A percentile compares a stretch with the other conserved stretches of the same genome.
phyloP scores from a whole-genome alignment of 2,797 vertebrate genomes.

The Acanthopagrus latus region DNA sequence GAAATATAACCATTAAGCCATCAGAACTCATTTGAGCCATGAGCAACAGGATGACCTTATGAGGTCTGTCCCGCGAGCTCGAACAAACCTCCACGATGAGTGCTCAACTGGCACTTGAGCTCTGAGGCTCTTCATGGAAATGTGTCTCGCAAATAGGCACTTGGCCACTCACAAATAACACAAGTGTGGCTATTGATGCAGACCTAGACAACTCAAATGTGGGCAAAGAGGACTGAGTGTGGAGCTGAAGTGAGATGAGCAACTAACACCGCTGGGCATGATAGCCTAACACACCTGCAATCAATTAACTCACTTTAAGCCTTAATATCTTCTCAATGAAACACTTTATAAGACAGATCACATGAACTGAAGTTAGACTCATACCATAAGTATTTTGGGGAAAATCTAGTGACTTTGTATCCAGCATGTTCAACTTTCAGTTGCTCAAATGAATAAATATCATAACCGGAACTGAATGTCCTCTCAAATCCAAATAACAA shows the following conservation, averaged over 20 bases:
- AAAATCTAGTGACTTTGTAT: constrained; percentile 3
- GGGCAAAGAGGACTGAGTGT: background rate
- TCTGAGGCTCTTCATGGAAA: background rate
- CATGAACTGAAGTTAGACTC: background rate
- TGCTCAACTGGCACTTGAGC: background rate
- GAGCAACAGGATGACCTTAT: background rate
- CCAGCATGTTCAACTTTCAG: constrained; percentile 7
- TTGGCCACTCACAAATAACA: background rate
- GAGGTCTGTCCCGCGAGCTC: background rate
- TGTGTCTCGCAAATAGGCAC: background rate
- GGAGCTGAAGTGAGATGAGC: background rate
- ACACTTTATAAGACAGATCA: background rate
- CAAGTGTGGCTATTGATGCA: background rate
- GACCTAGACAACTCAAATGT: background rate
- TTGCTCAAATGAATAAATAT: constrained; percentile 18
- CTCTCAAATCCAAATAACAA: constrained; percentile 52
- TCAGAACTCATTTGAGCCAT: background rate
- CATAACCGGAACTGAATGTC: constrained; percentile 11
- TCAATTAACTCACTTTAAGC: background rate
- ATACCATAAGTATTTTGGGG: background rate
- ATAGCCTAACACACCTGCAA: too few relatives aligned
- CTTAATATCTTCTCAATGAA: background rate
- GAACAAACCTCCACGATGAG: background rate
- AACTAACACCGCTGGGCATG: background rate
- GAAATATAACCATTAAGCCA: background rate